Conservation (phyloP, 92 coral and sea anemone genomes). For the Isaurus tuberculatus region DNA sequence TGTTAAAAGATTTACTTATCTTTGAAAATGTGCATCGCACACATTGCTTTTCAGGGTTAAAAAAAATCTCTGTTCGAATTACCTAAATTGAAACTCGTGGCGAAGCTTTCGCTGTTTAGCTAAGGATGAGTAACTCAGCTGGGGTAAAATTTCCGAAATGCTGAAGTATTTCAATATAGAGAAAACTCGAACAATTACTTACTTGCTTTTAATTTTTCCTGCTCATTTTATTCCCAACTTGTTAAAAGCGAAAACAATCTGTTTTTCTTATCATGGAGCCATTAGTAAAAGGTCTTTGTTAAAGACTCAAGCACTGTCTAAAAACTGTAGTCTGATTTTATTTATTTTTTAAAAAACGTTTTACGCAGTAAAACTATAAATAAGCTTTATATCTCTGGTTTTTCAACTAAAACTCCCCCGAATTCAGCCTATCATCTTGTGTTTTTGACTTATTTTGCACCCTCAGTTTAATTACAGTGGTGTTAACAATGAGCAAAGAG, state of each 20-base stretch:
- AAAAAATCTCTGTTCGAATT: too few species aligned
- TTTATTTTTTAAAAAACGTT: not conserved
- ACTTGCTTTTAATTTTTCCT: too few species aligned
- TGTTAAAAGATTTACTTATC: not conserved
- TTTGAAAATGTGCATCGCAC: too few species aligned
- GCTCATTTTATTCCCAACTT: too few species aligned
- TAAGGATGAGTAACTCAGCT: too few species aligned
- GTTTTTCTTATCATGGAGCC: not conserved
- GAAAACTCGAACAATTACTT: too few species aligned
- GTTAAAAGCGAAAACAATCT: not conserved
- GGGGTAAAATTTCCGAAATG: too few species aligned
- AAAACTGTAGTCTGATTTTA: not conserved
- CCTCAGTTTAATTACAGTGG: not conserved
- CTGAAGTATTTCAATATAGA: too few species aligned
- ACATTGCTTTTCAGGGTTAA: too few species aligned
- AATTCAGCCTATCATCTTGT: not conserved
- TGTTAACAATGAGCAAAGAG: not conserved
- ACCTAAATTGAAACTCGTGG: too few species aligned
- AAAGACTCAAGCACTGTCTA: not conserved
- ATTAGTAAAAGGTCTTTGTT: not conserved
- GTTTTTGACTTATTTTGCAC: not conserved
- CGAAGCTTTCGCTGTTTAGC: too few species aligned
- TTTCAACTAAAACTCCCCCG: not conserved
- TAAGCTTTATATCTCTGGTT: not conserved
- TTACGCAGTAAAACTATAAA: not conserved